phyloP scores from a whole-genome alignment of 2,113 vertebrate species.

The Campylomormyrus tamandua region DNA sequence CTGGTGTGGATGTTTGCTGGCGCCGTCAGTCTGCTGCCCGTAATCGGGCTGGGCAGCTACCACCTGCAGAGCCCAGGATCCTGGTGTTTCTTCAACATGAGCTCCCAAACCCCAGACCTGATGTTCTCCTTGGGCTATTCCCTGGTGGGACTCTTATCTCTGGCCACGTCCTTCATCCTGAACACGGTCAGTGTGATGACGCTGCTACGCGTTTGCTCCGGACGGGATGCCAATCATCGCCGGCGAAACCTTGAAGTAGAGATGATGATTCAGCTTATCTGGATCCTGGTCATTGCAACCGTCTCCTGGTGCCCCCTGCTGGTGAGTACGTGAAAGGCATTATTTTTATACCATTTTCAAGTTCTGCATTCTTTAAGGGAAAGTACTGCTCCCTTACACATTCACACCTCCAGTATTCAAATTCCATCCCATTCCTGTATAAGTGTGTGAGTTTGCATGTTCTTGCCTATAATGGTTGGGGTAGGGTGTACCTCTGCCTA shows the following conservation, averaged over 20 bases:
- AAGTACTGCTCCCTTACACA: neutral
- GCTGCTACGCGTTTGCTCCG: neutral
- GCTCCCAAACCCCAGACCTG: slow-evolving; percentile 44
- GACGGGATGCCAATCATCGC: neutral
- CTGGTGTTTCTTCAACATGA: slow-evolving; percentile 91
- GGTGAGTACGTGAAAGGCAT: neutral
- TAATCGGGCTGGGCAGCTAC: slow-evolving; percentile 77
- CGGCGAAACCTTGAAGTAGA: neutral
- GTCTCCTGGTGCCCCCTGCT: neutral
- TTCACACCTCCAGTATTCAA: neutral
- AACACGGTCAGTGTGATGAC: neutral
- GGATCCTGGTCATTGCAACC: neutral
- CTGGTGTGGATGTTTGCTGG: slow-evolving; percentile 72
- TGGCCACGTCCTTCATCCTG: slow-evolving; percentile 59
- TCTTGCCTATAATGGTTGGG: neutral
- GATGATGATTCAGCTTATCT: neutral
- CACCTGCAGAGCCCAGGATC: slow-evolving; percentile 79
- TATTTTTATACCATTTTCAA: neutral
- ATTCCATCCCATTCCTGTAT: neutral
- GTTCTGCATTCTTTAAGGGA: neutral
- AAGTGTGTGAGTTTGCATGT: neutral
- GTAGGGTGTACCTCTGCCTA: no score
- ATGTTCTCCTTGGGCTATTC: slow-evolving; percentile 75
- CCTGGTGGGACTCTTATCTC: slow-evolving; percentile 62
- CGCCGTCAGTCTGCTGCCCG: slow-evolving; percentile 67